phyloP scores from a whole-genome alignment of 1,140 invertebrate species.

The Platyura marginata region DNA sequence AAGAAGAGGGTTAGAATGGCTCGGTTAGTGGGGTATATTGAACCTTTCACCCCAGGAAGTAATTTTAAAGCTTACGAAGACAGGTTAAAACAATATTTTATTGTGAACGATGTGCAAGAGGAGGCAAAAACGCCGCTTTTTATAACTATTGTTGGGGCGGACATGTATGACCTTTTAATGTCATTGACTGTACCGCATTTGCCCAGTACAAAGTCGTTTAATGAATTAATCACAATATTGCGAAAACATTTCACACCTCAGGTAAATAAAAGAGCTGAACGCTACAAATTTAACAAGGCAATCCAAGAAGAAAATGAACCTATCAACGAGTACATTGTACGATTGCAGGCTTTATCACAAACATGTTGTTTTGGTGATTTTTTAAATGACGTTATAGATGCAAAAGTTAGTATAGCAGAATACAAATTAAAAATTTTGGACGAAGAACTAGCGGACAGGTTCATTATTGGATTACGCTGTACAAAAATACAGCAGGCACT shows the following conservation, averaged over 20 bases:
- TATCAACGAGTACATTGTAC: constrained; percentile 7
- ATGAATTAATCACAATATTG: constrained; percentile 9
- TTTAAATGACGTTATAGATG: too few relatives aligned
- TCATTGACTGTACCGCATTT: constrained; percentile 11
- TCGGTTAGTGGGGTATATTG: neutral
- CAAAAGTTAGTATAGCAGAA: neutral
- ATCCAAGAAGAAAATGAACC: constrained; percentile 5
- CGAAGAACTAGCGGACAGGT: neutral
- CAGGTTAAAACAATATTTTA: constrained; percentile 12
- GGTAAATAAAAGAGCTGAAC: constrained; percentile 9
- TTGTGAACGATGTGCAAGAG: constrained; percentile 9
- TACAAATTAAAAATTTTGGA: neutral
- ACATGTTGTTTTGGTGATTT: constrained; percentile 8
- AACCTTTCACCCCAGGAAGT: neutral
- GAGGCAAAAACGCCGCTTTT: constrained; percentile 8
- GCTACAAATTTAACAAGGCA: constrained; percentile 13
- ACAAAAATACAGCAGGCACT: neutral
- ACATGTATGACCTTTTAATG: constrained; percentile 10
- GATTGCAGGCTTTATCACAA: constrained; percentile 7
- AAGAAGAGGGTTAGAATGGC: too few relatives aligned
- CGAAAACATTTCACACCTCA: constrained; percentile 10
- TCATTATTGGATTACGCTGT: neutral
- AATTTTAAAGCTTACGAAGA: constrained; percentile 8
- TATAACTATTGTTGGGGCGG: constrained; percentile 10
- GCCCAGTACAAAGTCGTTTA: constrained; percentile 8